Conservation (phyloP, 2,113 vertebrate species). For the Mobula hypostoma region DNA sequence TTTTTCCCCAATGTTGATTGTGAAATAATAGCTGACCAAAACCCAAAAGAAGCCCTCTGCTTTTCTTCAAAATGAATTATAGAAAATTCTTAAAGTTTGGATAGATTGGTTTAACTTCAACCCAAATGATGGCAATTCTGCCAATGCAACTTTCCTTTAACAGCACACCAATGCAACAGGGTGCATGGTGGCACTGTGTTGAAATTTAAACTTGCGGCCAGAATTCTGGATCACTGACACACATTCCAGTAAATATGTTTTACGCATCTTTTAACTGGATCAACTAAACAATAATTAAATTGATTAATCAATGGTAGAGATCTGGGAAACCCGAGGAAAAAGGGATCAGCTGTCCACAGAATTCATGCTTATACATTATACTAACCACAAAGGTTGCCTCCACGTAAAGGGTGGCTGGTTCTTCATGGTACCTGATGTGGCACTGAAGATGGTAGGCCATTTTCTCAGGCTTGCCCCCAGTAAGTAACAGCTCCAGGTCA, state of each 20-base stretch:
- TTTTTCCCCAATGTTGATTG: no score
- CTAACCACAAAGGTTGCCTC: slow-evolving; percentile 80
- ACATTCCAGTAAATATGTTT: background rate
- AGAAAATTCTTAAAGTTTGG: no score
- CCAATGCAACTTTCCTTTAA: no score
- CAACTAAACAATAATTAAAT: no score
- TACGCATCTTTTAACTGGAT: background rate
- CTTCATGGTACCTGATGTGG: slow-evolving; percentile 52
- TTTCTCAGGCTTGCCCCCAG: slow-evolving; percentile 59
- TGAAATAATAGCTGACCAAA: no score
- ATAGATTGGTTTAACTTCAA: no score
- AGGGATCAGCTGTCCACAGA: background rate
- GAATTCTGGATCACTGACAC: background rate
- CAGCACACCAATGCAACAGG: no score
- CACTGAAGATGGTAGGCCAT: slow-evolving; percentile 61
- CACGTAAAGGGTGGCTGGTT: slow-evolving; percentile 61
- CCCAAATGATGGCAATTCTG: no score
- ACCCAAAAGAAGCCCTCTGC: no score
- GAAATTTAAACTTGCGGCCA: background rate
- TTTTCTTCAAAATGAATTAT: no score
- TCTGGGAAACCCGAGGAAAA: background rate
- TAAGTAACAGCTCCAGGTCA: slow-evolving; percentile 67
- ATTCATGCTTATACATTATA: background rate
- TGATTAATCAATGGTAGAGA: no score
- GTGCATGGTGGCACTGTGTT: no score